Percentiles rank a stretch among this genome's conserved stretches.
These are phyloP conservation scores for Amblyopsis hoosieri DNA, from an alignment of 2,797 vertebrate genomes.

Conservation along the genomic window DNA sequence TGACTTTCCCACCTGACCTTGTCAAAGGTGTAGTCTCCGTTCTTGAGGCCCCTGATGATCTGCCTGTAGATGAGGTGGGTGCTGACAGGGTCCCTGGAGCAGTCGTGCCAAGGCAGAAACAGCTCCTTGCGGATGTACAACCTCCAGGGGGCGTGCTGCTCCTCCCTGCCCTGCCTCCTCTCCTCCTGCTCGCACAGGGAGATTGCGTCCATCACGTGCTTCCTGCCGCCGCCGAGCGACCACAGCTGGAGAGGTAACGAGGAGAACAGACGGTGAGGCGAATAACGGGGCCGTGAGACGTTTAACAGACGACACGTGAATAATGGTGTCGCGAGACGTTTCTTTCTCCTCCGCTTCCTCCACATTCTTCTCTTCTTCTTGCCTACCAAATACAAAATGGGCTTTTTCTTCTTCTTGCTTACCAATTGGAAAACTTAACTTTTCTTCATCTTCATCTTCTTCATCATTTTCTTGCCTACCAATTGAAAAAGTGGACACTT, in stretches of 20 bases:
- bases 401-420: too few relatives aligned
- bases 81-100: conserved; percentile 80
- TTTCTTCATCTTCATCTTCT: too few relatives aligned
- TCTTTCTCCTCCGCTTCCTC: too few relatives aligned
- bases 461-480: too few relatives aligned
- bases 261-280: too few relatives aligned
- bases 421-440: too few relatives aligned
- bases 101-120: conserved; percentile 92
- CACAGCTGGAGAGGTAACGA: conserved; percentile 77
- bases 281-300: too few relatives aligned
- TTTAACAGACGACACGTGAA: too few relatives aligned
- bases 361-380: too few relatives aligned
- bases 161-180: conserved; percentile 78
- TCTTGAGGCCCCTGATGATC: conserved; percentile 83
- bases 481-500: too few relatives aligned
- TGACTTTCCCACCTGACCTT: conserved; percentile 74
- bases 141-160: conserved; percentile 83
- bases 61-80: conserved; percentile 92
- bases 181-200: conserved; percentile 94
- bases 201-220: conserved; percentile 89
- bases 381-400: too few relatives aligned
- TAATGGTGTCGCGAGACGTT: too few relatives aligned
- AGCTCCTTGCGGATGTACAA: conserved; percentile 90
- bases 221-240: conserved; percentile 84
- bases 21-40: conserved; percentile 85